Base-by-base conservation (phyloP, 2,888 invertebrate genomes). In the Dascillus cervinus region DNA sequence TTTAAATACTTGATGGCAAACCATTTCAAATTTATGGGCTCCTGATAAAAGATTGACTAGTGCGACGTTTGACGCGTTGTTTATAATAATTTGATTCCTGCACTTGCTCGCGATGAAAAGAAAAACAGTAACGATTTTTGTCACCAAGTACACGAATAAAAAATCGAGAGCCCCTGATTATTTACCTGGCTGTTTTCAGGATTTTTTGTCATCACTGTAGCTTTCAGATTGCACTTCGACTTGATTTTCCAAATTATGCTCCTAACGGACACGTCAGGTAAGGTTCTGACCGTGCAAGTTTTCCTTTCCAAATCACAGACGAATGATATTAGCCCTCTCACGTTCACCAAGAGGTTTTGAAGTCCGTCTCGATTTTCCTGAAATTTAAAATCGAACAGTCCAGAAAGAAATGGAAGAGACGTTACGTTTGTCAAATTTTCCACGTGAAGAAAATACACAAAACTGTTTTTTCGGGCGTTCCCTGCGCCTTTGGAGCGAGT, bases 301-400 rank as follows among this genome's bases (percentile, higher is more conserved):
- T 46, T 45, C 19, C 46, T 22, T 22, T 52, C 48, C 13, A 43
- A 19, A 28, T 56, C 53, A 5, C 52, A 36, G 19, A 56, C 41
- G 27, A 55, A 52, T 1, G 56, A 56, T 15, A 55, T 37, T 9
- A 56, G 37, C n/a, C 56, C 56, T 37, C 42, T 50, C 9, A 47
- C 50, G 37, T 44, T 41, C 1, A 53, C 26, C 10, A 56, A 29
- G 5, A 34, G 29, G 26, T 45, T 38, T 21, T 55, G 53, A 11
- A 56, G 29, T 19, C 32, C 30, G 8, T 24, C 10, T 10, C 41
- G 26, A 24, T 43, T 49, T 9, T 46, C 43, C 53, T 52, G 19
- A 4, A 15, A 26, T 11, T 10, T 26, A 17, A 14, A 2, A 8
- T 10, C 26, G 11, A 19, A 2, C 5, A 11, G 17, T 25, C 9